A percentile compares a stretch with the other conserved stretches of the same genome.
Conservation (phyloP, 2,797 vertebrate genomes). For the Eleutherodactylus coqui region DNA sequence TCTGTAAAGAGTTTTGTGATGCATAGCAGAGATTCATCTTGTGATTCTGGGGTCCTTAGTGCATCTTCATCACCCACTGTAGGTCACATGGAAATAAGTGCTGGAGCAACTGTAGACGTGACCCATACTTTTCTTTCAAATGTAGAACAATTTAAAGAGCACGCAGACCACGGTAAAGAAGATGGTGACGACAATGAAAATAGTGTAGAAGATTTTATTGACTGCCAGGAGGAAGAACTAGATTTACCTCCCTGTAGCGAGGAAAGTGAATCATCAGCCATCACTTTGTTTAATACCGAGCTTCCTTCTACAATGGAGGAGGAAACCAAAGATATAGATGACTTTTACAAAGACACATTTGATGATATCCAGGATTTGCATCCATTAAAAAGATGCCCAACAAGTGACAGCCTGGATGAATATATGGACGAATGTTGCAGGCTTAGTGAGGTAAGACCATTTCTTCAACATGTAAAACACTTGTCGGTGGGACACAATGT, state of each 20-base stretch:
- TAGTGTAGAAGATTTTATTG: slow-evolving; percentile 65
- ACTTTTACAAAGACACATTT: slow-evolving; percentile 64
- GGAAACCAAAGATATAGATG: slow-evolving; percentile 64
- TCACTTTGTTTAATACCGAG: slow-evolving; percentile 34
- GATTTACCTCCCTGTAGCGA: slow-evolving; percentile 60
- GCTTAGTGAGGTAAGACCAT: slow-evolving; percentile 83
- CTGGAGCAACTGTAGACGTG: slow-evolving; percentile 67
- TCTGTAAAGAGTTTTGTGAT: slow-evolving; percentile 88
- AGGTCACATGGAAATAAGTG: slow-evolving; percentile 68
- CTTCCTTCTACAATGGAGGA: slow-evolving; percentile 61
- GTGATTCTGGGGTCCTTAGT: slow-evolving; percentile 80
- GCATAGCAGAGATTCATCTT: slow-evolving; percentile 85
- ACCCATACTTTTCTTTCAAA: slow-evolving; percentile 59
- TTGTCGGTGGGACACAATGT: too few species aligned
- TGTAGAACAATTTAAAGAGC: slow-evolving; percentile 55
- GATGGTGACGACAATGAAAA: slow-evolving; percentile 57
- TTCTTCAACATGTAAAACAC: not conserved
- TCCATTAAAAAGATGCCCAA: slow-evolving; percentile 75
- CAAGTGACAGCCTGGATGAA: slow-evolving; percentile 83
- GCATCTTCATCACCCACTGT: slow-evolving; percentile 73
- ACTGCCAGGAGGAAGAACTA: slow-evolving; percentile 54
- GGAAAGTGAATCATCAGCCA: slow-evolving; percentile 43
- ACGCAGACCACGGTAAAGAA: slow-evolving; percentile 54
- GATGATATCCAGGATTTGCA: slow-evolving; percentile 69
- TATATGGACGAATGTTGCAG: slow-evolving; percentile 90